phyloP scores from a whole-genome alignment of 2,797 vertebrate genomes.

The Tokudaia muenninki region DNA sequence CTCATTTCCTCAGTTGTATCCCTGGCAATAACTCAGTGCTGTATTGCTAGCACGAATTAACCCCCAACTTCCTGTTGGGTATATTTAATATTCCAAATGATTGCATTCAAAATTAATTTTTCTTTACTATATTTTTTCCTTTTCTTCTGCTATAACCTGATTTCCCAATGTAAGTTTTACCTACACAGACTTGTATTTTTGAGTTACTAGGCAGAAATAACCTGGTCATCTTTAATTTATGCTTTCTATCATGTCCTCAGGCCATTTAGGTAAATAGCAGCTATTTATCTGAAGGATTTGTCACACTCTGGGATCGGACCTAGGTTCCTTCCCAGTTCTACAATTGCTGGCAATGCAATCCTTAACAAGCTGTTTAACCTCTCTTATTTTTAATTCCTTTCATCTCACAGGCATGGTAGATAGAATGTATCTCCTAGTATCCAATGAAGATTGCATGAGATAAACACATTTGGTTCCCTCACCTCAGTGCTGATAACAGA shows the following conservation, averaged over 20 bases:
- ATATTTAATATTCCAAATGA: neutral
- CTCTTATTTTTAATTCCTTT: neutral
- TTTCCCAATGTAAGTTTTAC: neutral
- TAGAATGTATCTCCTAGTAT: neutral
- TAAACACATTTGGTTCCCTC: neutral
- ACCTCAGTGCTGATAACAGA: neutral
- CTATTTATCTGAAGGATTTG: neutral
- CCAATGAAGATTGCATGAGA: neutral
- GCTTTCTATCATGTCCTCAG: neutral
- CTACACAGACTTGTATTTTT: neutral
- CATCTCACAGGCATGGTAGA: neutral
- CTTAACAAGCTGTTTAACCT: neutral
- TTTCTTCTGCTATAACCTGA: neutral
- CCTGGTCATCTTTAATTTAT: neutral
- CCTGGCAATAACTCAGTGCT: neutral
- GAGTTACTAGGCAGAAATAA: neutral
- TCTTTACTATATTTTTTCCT: neutral
- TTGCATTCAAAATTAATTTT: neutral
- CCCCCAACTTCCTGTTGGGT: neutral
- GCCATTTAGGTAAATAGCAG: neutral
- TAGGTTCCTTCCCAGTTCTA: neutral
- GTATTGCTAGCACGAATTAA: fast-evolving
- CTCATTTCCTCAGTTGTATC: too few species aligned
- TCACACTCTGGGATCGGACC: neutral
- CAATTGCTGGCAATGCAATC: neutral